Conservation (phyloP, 2,797 vertebrate species). For the Rhabdophis nuchalis region DNA sequence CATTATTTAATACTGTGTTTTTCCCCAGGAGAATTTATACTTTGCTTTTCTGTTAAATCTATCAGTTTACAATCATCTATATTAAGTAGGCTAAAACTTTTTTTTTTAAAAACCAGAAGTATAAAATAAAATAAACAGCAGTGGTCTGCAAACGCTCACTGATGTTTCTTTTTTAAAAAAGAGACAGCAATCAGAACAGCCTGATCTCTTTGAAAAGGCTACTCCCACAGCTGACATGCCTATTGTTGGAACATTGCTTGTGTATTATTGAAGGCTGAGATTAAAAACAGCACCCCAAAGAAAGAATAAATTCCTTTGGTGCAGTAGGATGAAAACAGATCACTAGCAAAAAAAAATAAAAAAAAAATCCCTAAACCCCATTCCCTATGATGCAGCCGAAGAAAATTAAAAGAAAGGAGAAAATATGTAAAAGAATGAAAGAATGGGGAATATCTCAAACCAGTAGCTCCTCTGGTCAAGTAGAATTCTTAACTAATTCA, state of each 20-base stretch:
- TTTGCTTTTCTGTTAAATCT: background rate
- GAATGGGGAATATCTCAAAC: background rate
- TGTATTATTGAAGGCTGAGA: background rate
- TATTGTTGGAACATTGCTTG: background rate
- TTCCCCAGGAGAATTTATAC: background rate
- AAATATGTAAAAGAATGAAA: background rate
- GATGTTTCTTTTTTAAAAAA: background rate
- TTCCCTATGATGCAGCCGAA: background rate
- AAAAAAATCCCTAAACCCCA: background rate
- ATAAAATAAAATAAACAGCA: background rate
- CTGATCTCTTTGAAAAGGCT: background rate
- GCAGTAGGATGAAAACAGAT: background rate
- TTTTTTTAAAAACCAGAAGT: background rate
- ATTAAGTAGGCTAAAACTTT: background rate
- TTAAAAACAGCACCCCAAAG: background rate
- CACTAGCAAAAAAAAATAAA: background rate
- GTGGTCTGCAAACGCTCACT: background rate
- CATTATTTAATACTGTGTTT: background rate
- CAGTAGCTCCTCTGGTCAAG: background rate
- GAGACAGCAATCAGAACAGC: background rate
- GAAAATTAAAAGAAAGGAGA: background rate
- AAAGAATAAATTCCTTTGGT: background rate
- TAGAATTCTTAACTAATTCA: background rate
- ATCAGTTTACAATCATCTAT: background rate
- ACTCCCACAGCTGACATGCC: background rate